Evolutionary conservation across 2,888 invertebrate species (phyloP), one percentile per base, ranked within the genome.

Genomic region (Sepiola atlantica): DNA sequence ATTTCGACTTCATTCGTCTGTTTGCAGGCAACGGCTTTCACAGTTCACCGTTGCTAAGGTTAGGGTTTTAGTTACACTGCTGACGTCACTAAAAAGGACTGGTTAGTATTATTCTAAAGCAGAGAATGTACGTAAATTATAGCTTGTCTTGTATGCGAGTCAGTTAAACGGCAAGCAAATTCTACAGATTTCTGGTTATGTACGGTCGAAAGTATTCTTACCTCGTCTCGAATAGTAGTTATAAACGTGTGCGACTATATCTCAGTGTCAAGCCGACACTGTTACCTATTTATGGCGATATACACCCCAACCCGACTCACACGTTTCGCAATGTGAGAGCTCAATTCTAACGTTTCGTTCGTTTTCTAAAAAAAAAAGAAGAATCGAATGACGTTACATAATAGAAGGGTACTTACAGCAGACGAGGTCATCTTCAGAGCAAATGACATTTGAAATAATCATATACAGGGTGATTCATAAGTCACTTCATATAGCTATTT

Each of bases 41-140:
- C 77, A 77, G 32, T n/a, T 77, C 77, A 77, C 77, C 77, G 77
- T 77, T 77, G 77, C 77, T 77, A 77, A n/a, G 77, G 77, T n/a
- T n/a, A 77, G n/a, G 77, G 77, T 16, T 77, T 77, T 77, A 77
- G 77, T 77, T 77, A 77, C 77, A 77, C n/a, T 77, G n/a, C 77
- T n/a, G 14, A 77, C n/a, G 77, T 77, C n/a, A 77, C 77, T 77
- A 77, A 77, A 45, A 77, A 77, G 77, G 77, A 1, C 77, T 77
- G 77, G 77, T 77, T n/a, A 77, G 77, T 77, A 28, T 24, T 61
- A n/a, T 77, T n/a, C 16, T n/a, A n/a, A n/a, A 14, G 18, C n/a
- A 32, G 16, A n/a, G 32, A 77, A 77, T 77, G 77, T 77, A 32
- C 77, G 77, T 77, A 77, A 77, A 77, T 77, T 77, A 77, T n/a